Evolutionary conservation across 2,797 vertebrate genomes (phyloP), one percentile per base, ranked within the genome.

Genomic region (Eremophila alpestris): DNA sequence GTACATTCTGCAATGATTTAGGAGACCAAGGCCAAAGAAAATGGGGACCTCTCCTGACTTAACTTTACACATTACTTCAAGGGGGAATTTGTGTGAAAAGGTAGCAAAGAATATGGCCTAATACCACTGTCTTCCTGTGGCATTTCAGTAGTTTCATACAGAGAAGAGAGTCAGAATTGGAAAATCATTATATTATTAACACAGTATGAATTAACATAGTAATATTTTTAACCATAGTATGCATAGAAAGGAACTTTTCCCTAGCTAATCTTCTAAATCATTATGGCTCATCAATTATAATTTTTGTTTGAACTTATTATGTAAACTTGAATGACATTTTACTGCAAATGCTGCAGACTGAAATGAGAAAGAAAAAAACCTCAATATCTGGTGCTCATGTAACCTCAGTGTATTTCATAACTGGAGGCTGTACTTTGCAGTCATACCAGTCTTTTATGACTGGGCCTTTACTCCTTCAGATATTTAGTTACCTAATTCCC

Each of bases 251-350:
- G 83, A 95, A 65, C 62, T 86, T 65, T 93, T 95, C 91, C 77
- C 36, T 84, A 90, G 58, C 83, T 92, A 89, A 89, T 95, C 91
- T 95, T 67, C 88, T 95, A 95, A 95, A 90, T 96, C 83, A 96
- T 96, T 95, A 93, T 79, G 69, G 87, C 76, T 97, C 88, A 95
- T 87, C 76, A 95, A 93, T 95, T 94, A 92, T 73, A 94, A 92
- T 97, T 95, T 96, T 96, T 94, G 62, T 92, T 95, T 95, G 87
- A 96, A 95, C 89, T 79, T 96, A 69, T 26, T 89, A 56, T 76
- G 52, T 95, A 90, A 93, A 94, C 64, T 80, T 67, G 81, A 93
- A 83, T 59, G 56, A 89, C 38, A 85, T 80, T 92, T 94, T 84
- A 74, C 77, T 89, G 87, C 48, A 77, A 87, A 92, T 15, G 19